Conservation (phyloP, 2,888 invertebrate genomes). For the Itoplectis maculator region DNA sequence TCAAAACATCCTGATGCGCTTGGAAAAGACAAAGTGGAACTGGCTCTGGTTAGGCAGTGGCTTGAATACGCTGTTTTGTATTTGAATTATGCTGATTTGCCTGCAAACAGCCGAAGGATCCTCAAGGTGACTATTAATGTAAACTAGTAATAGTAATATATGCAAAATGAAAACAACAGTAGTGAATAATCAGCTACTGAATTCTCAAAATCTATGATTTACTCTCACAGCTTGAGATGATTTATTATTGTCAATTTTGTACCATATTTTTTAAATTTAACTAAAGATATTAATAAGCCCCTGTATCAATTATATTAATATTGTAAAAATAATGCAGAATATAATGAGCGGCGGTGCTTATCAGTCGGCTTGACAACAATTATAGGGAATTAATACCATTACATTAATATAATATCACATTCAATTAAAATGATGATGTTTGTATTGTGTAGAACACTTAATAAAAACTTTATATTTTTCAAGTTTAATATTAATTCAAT, state of each 20-base stretch:
- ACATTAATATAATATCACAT: too few relatives aligned
- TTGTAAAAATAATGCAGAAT: background rate
- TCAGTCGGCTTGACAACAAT: too few relatives aligned
- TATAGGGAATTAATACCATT: too few relatives aligned
- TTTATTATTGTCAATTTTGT: background rate
- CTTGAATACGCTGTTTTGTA: constrained; percentile 88
- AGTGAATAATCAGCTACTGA: background rate
- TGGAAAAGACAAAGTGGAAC: constrained; percentile 76
- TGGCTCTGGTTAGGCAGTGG: constrained; percentile 86
- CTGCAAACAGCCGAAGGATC: constrained; percentile 85
- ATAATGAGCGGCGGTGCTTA: too few relatives aligned
- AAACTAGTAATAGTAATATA: too few relatives aligned
- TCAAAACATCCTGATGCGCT: constrained; percentile 76
- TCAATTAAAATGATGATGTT: too few relatives aligned
- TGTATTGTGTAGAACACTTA: too few relatives aligned
- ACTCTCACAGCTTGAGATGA: background rate
- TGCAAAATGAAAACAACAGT: background rate
- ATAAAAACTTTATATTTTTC: background rate
- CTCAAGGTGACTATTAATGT: constrained; percentile 84
- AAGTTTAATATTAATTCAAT: constrained; percentile 16
- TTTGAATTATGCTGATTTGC: constrained; percentile 85
- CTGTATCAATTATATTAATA: background rate
- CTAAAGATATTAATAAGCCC: too few relatives aligned
- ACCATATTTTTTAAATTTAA: too few relatives aligned
- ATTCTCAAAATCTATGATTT: background rate